Base-by-base conservation (phyloP, 2,888 invertebrate species). In the Tachina grossa region DNA sequence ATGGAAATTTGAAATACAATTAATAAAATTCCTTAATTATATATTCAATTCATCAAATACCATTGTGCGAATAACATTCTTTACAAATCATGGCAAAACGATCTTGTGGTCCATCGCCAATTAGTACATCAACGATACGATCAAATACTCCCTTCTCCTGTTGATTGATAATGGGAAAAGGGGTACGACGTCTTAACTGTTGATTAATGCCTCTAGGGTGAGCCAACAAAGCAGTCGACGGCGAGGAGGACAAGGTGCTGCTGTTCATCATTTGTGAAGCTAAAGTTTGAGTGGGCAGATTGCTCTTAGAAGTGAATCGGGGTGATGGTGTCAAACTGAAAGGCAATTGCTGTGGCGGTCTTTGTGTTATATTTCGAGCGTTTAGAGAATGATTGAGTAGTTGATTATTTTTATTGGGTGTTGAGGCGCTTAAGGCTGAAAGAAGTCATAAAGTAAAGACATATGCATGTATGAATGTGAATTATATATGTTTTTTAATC, bases 41-140 rank as follows among this genome's bases (percentile, higher is more conserved):
- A 51, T 8, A 19, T 69, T 10, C 19, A 11, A 59, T 57, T 45
- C 57, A 9, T n/a, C 9, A 19, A 49, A 72, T 93, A 94, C 99
- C 99, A 93, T 99, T 99, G 92, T 99, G 99, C 16, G 96, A 95
- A 88, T 94, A 95, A 92, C 99, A 99, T 87, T 96, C 95, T 53
- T 94, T 94, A 92, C 99, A 99, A 90, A 99, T 98, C 87, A 99
- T 95, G 22, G 99, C 99, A 93, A 96, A 99, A 89, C 99, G 95
- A 93, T 98, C 97, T 85, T 95, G 95, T 39, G 99, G 98, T 0
- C 99, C 99, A 92, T 99, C 99, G 57, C 98, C 98, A 57, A 99
- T 95, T 84, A 99, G 93, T 91, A 97, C 98, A 92, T 99, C 99
- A 16, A 99, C 96, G 89, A 99, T 94, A 90, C 96, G 96, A 92